These are phyloP conservation scores for Paraplagusia blochii DNA, from an alignment of 2,113 vertebrate species.

Conservation along the genomic window DNA sequence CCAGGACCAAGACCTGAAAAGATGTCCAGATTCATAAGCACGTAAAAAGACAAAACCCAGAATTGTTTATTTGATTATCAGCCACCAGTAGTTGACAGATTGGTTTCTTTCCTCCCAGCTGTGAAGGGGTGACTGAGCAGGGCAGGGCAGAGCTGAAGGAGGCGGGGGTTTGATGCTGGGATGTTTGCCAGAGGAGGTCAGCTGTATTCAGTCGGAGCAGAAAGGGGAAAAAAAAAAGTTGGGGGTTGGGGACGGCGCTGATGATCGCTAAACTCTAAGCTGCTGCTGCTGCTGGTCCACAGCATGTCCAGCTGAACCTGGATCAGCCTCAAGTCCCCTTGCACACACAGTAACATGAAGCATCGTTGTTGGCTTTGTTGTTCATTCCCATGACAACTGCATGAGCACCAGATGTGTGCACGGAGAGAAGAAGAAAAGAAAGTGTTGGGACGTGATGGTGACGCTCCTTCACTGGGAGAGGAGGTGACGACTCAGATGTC, in stretches of 20 bases:
- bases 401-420: constrained; percentile 67
- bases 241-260: neutral
- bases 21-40: constrained; percentile 31
- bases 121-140: constrained; percentile 22
- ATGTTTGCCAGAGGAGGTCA: constrained; percentile 54
- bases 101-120: constrained; percentile 38
- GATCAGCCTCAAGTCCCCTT: neutral
- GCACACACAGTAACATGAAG: constrained; percentile 44
- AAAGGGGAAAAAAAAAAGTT: constrained; percentile 5
- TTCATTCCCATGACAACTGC: constrained; percentile 67
- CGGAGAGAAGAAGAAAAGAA: constrained; percentile 22
- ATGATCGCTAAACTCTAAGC: constrained; percentile 35
- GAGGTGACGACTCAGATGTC: constrained; percentile 1
- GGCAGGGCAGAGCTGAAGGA: constrained; percentile 8
- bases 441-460: constrained; percentile 22
- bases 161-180: neutral
- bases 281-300: constrained; percentile 44
- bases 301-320: constrained; percentile 53
- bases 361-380: constrained; percentile 57
- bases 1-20: neutral
- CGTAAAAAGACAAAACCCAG: constrained; percentile 14
- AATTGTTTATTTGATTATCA: constrained; percentile 23
- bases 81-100: constrained; percentile 35
- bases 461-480: constrained; percentile 3
- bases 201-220: constrained; percentile 55